phyloP scores from a whole-genome alignment of 2,888 invertebrate genomes.

The Napeogenes inachia region DNA sequence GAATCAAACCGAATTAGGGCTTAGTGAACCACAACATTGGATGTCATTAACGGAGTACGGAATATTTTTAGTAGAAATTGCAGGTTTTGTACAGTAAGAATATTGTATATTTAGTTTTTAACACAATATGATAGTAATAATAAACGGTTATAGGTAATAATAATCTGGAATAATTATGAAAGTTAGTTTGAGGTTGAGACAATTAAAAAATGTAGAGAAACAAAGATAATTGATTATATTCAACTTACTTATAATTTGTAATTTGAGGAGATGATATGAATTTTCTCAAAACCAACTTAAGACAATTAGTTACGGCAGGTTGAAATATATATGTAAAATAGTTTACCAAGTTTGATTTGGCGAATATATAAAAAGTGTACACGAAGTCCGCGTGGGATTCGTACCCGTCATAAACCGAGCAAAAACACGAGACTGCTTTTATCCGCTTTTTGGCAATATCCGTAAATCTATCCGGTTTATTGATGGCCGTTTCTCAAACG shows the following conservation, averaged over 20 bases:
- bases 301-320: neutral
- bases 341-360: constrained; percentile 3
- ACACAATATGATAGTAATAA: too few species aligned
- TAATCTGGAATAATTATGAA: too few species aligned
- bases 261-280: neutral
- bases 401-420: constrained; percentile 33
- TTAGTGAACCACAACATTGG: constrained; percentile 20
- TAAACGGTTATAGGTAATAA: too few species aligned
- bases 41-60: constrained; percentile 4
- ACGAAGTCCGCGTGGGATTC: constrained; percentile 6
- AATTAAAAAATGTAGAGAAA: too few species aligned
- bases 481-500: constrained; percentile 27
- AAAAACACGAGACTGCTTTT: constrained; percentile 41
- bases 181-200: too few species aligned
- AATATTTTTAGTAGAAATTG: constrained; percentile 8
- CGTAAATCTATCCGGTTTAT: constrained; percentile 28
- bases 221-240: too few species aligned
- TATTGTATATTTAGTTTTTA: too few species aligned
- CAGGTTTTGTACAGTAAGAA: neutral
- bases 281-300: neutral
- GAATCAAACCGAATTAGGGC: constrained; percentile 23
- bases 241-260: too few species aligned
- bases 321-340: neutral
- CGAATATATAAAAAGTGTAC: constrained; percentile 14
- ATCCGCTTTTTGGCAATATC: constrained; percentile 34